These are phyloP conservation scores for Idaea aversata DNA, from an alignment of 2,888 invertebrate genomes.

Conservation along the genomic window DNA sequence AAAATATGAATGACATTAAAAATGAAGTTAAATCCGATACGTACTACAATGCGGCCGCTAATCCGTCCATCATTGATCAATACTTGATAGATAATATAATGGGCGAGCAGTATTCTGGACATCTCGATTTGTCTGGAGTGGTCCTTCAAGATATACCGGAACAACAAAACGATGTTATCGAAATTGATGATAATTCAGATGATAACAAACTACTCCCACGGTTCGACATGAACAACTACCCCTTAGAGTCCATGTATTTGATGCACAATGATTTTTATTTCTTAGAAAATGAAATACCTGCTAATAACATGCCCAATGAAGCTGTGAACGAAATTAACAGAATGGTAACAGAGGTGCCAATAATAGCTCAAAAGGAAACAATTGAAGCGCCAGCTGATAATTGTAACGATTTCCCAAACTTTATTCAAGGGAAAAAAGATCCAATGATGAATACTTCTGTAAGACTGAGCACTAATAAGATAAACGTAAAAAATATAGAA, in stretches of 20 bases:
- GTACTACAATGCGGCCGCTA: conserved; percentile 54
- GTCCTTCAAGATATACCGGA: conserved; percentile 58
- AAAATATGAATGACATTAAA: conserved; percentile 70
- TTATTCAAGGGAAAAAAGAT: conserved; percentile 68
- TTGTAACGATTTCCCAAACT: conserved; percentile 52
- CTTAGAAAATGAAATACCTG: conserved; percentile 60
- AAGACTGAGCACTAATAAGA: conserved; percentile 65
- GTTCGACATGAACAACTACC: conserved; percentile 65
- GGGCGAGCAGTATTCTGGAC: conserved; percentile 61
- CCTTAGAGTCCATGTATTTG: conserved; percentile 64
- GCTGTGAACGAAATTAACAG: conserved; percentile 57
- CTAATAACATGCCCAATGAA: conserved; percentile 47
- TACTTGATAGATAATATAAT: conserved; percentile 69
- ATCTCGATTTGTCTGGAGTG: conserved; percentile 60
- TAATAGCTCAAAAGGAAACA: conserved; percentile 57
- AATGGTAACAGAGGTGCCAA: conserved; percentile 61
- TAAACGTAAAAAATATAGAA: conserved; percentile 75
- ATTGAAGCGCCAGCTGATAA: conserved; percentile 44
- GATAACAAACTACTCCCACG: conserved; percentile 68
- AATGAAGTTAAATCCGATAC: conserved; percentile 72
- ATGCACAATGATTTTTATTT: conserved; percentile 75
- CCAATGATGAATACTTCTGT: conserved; percentile 74
- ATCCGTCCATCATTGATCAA: conserved; percentile 64
- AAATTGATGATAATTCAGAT: conserved; percentile 74
- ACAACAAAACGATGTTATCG: conserved; percentile 68